Evolutionary conservation across 2,113 vertebrate genomes (phyloP), one percentile per base, ranked within the genome.

Genomic region (Panurus biarmicus): DNA sequence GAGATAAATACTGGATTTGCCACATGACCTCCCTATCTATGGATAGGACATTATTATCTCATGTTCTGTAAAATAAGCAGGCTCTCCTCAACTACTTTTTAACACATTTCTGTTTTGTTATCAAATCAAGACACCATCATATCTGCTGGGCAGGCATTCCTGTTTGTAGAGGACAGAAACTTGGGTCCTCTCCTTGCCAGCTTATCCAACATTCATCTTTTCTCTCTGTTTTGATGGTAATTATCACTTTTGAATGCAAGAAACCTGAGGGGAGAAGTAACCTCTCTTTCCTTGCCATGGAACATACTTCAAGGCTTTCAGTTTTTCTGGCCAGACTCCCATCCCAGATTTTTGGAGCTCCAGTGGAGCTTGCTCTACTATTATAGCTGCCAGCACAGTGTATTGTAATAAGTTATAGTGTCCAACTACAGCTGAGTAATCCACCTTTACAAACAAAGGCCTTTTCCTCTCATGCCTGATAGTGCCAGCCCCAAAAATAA

Each of bases 251-350:
- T 36, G 88, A 93, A 85, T 90, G 84, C 76, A 93, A 91, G 87
- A 96, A 94, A 94, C 94, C 94, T 8, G 75, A 92, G 78, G 94
- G 89, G 29, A 64, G 76, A 94, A 58, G 87, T 53, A 95, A 94
- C 71, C 50, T 91, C 95, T 96, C 80, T 94, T 94, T 91, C 56
- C 65, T 96, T 96, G 83, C 93, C 91, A 94, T 72, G 77, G 90
- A 97, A 95, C 56, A n/a, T 44, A 85, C 75, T 94, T 94, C 65
- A 94, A 95, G 94, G 88, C 84, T 96, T 91, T 91, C 74, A 88
- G 61, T 54, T 96, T 90, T 95, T 79, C 94, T 96, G 95, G 94
- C 91, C 75, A 85, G 85, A 66, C 36, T 95, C 94, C 95, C 94
- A 95, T 48, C 48, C 45, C 62, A 81, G 71, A 85, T n/a, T 91